Evolutionary conservation across 2,888 invertebrate species (phyloP).

Genomic region (Leptothorax acervorum): DNA sequence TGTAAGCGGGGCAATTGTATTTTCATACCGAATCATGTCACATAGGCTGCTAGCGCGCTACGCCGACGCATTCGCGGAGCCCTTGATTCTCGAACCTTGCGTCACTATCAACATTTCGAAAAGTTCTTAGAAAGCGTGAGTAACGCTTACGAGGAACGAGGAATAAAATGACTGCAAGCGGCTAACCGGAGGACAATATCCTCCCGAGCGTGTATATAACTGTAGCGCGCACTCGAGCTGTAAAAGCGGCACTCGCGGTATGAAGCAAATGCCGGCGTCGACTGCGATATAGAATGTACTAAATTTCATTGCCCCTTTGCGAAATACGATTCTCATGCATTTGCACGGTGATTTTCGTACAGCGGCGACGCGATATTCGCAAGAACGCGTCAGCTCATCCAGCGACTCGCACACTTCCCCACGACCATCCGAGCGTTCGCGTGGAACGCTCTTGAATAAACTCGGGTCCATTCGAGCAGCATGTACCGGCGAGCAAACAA

Average conservation of each 20-base stretch:
- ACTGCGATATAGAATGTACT: background rate
- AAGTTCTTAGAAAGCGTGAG: slow-evolving; percentile 52
- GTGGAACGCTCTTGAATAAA: slow-evolving; percentile 47
- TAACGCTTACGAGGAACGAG: slow-evolving; percentile 16
- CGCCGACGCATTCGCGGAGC: slow-evolving; percentile 45
- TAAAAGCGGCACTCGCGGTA: background rate
- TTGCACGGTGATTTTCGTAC: background rate
- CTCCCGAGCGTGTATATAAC: background rate
- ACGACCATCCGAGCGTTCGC: background rate
- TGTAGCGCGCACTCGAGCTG: background rate
- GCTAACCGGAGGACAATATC: slow-evolving; percentile 5
- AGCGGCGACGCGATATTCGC: slow-evolving; percentile 7
- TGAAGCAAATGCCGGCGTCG: background rate
- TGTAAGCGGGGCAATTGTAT: slow-evolving; percentile 56
- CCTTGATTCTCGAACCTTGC: slow-evolving; percentile 51
- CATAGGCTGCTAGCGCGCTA: slow-evolving; percentile 11
- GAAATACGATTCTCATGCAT: background rate
- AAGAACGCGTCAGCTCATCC: background rate
- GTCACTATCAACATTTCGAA: slow-evolving; percentile 49
- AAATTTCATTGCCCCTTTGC: background rate
- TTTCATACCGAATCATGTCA: slow-evolving; percentile 53
- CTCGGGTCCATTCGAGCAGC: slow-evolving; percentile 39
- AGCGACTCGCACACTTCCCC: background rate
- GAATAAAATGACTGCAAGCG: slow-evolving; percentile 14
- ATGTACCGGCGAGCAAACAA: slow-evolving; percentile 50